These are phyloP conservation scores for Chlorops oryzae DNA, from an alignment of 1,140 invertebrate species.

Conservation along the genomic window DNA sequence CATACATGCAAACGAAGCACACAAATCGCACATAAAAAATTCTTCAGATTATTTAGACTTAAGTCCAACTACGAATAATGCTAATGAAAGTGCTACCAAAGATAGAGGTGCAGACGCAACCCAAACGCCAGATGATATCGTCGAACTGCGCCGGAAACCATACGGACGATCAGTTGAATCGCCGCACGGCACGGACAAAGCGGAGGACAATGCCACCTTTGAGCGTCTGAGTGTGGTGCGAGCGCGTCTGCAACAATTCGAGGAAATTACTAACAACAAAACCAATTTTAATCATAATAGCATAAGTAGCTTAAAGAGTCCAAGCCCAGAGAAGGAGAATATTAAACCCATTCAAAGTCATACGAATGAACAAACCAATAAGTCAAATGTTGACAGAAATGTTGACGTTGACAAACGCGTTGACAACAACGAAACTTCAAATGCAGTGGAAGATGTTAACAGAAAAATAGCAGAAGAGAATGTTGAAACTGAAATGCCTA, in stretches of 20 bases:
- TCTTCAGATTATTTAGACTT: constrained; percentile 13
- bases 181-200: background rate
- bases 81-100: constrained; percentile 20
- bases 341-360: background rate
- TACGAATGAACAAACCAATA: background rate
- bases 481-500: constrained; percentile 16
- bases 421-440: background rate
- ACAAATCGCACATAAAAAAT: background rate
- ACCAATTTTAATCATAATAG: constrained; percentile 9
- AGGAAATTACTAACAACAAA: constrained; percentile 20
- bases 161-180: background rate
- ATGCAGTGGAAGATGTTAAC: constrained; percentile 11
- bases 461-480: constrained; percentile 11
- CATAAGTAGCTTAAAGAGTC: no score
- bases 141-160: constrained; percentile 8
- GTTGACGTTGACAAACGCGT: background rate
- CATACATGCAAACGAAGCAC: constrained; percentile 7
- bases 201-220: constrained; percentile 5
- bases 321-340: background rate
- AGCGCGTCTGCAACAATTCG: constrained; percentile 22
- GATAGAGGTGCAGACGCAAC: constrained; percentile 12
- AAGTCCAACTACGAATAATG: constrained; percentile 18
- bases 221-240: constrained; percentile 22
- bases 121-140: no score
- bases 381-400: background rate